Evolutionary conservation across 2,113 vertebrate genomes (phyloP), one percentile per base, ranked within the genome.

Genomic region (Noturus placidus): DNA sequence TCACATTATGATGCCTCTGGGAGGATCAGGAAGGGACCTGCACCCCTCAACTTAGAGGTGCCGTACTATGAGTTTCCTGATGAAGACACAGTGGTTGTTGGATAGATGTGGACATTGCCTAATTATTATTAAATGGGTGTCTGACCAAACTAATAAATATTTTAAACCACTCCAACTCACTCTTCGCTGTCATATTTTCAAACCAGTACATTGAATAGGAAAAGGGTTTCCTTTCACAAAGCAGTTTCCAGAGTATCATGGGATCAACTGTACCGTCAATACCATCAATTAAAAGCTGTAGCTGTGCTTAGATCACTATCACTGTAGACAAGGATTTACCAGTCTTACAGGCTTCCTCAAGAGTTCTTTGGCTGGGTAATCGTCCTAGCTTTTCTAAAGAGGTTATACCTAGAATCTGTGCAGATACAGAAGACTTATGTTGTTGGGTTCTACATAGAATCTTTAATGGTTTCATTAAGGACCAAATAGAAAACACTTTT

Each of bases 1-100:
- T 99, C 97, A 38, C 97, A 99, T 93, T 99, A 98, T 0, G 98
- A 99, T 0, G 96, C 96, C 0, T 98, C 97, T 27, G 97, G 97
- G 88, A 95, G 97, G 92, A 97, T 98, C 92, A 94, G 97, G 86
- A 98, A 96, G 93, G 98, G 97, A 38, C 97, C 98, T 0, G 97
- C 97, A 3, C 98, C 97, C 0, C 91, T 95, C 65, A 99, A 99
- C 90, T 95, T 99, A 2, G 98, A 99, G 92, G 96, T 99, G 89
- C 97, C 98, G 0, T 59, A 4, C 1, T 97, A 99, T 6, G 91
- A 98, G 89, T 99, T 99, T 84, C 4, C 81, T 19, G 89, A 96
- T n/a, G 96, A 99, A 0, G 95, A 97, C 17, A 0, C 91, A 0
- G 93, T 99, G 4, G 2, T 98, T n/a, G 97, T 99, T 38, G 98